Evolutionary conservation across 2,888 invertebrate species (phyloP).

Genomic region (Eudasyphora cyanicolor): DNA sequence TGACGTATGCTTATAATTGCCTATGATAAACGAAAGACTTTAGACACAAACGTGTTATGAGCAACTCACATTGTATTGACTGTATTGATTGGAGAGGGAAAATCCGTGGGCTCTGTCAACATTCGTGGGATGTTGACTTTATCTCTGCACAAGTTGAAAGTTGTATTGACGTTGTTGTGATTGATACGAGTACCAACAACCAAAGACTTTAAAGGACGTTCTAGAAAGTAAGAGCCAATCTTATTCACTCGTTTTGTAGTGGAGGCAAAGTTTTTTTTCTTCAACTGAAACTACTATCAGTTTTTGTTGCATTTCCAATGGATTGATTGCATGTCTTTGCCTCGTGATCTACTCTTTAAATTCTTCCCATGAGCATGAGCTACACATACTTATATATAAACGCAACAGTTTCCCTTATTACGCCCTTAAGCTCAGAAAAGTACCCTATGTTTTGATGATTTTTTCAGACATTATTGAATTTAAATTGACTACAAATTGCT

Average conservation of each 20-base stretch:
- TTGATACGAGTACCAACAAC: too few species aligned
- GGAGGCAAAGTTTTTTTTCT: too few species aligned
- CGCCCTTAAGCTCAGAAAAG: not conserved
- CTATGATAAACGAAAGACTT: slow-evolving; percentile 55
- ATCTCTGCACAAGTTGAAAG: not conserved
- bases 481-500: slow-evolving; percentile 20
- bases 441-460: not conserved
- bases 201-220: slow-evolving; percentile 12
- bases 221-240: too few species aligned
- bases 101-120: not conserved
- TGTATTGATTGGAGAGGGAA: too few species aligned
- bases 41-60: slow-evolving; percentile 46
- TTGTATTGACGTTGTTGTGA: not conserved
- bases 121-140: not conserved
- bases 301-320: too few species aligned
- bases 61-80: not conserved
- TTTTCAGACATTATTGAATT: slow-evolving; percentile 19
- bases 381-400: not conserved
- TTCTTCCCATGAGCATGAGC: not conserved
- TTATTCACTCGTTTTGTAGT: too few species aligned
- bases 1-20: slow-evolving; percentile 21
- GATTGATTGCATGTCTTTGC: too few species aligned
- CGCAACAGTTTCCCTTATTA: not conserved
- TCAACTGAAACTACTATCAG: too few species aligned
- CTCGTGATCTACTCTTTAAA: too few species aligned